A percentile compares a stretch with the other conserved stretches of the same genome.
Evolutionary conservation across 2,113 vertebrate species (phyloP).

Genomic region (Anarhynchus alexandrinus): DNA sequence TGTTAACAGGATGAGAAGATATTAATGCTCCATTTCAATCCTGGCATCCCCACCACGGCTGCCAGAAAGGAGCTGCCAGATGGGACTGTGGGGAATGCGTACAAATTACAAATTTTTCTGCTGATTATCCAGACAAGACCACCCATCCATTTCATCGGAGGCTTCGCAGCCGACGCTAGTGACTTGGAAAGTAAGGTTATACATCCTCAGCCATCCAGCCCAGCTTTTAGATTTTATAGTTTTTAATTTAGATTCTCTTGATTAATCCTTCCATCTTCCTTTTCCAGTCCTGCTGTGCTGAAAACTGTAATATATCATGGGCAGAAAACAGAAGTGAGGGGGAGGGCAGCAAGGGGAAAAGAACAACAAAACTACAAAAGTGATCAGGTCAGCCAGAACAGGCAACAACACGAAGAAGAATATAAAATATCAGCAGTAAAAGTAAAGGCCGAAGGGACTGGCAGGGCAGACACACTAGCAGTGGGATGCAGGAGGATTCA

Average conservation of each 20-base stretch:
- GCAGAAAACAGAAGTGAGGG: conserved; percentile 5
- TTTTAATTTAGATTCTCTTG: conserved; percentile 37
- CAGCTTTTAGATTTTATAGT: background rate
- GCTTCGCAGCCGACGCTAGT: background rate
- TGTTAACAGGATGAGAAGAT: background rate
- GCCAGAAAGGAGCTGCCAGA: conserved; percentile 12
- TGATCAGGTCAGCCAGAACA: background rate
- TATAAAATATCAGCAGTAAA: background rate
- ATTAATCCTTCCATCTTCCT: conserved; percentile 29
- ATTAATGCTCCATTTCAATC: background rate
- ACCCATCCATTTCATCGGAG: background rate
- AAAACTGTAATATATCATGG: background rate
- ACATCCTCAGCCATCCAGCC: background rate
- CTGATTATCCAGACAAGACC: background rate
- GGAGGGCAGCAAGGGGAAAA: background rate
- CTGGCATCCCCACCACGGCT: background rate
- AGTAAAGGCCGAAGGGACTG: background rate
- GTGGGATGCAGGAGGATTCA: background rate
- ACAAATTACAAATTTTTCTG: conserved; percentile 3
- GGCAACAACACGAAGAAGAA: background rate
- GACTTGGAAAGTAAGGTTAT: background rate
- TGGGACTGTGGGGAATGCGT: background rate
- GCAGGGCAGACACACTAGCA: background rate
- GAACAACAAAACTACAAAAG: background rate
- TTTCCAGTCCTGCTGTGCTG: background rate